phyloP scores from a whole-genome alignment of 64 coral and sea anemone genomes.

The Porites lutea region DNA sequence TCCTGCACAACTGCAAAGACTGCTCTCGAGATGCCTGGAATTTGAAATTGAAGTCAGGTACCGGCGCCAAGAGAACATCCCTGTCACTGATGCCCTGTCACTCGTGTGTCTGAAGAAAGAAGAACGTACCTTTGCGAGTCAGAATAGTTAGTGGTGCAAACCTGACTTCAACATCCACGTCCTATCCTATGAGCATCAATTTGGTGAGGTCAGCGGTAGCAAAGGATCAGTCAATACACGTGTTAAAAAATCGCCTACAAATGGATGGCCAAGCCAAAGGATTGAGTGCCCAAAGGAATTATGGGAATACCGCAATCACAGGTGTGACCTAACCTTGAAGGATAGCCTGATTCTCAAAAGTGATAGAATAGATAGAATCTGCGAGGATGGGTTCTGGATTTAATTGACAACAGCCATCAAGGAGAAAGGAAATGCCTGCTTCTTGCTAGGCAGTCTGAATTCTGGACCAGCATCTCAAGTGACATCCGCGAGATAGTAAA shows the following conservation, averaged over 20 bases:
- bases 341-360: no score
- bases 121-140: no score
- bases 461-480: background rate
- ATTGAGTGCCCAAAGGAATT: no score
- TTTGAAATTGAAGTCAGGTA: constrained; percentile 59
- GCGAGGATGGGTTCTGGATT: background rate
- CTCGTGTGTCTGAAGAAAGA: no score
- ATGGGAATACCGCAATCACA: constrained; percentile 4
- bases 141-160: no score
- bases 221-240: background rate
- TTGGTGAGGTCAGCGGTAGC: constrained; percentile 27
- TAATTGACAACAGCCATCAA: background rate
- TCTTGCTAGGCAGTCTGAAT: no score
- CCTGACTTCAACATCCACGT: no score
- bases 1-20: constrained; percentile 37
- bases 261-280: no score
- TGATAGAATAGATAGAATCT: no score
- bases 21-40: constrained; percentile 46
- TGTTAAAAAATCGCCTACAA: no score
- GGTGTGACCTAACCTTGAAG: no score
- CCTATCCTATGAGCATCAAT: background rate
- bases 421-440: background rate
- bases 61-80: background rate
- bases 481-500: constrained; percentile 2
- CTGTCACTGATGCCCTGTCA: no score